Evolutionary conservation across 2,113 vertebrate species (phyloP), one percentile per base, ranked within the genome.

Genomic region (Elephas maximus): DNA sequence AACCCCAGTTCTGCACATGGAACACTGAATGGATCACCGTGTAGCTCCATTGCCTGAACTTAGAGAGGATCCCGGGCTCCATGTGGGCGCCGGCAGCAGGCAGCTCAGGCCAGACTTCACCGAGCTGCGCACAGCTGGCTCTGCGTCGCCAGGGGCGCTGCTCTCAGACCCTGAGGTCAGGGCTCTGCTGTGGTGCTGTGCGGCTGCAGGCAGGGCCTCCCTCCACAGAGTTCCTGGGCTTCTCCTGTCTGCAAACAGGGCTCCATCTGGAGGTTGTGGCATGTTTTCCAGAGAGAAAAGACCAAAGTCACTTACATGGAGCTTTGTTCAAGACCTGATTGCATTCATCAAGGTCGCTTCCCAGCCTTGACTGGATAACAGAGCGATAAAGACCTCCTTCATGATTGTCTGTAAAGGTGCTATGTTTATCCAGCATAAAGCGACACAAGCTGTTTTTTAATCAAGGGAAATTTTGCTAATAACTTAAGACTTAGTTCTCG

Each of bases 91-190:
- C 98, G 6, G 98, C 99, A 82, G 92, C 94, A 63, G 98, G 98
- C 91, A 97, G 98, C 97, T 99, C 99, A 96, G 99, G 99, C 98
- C 9, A 85, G 98, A 98, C 99, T 99, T 98, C 94, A 97, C 98
- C 86, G 98, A 99, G 86, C 99, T 81, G 99, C 99, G 94, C 99
- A 99, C 99, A 99, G 84, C 95, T 99, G 96, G 98, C 98, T 98
- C 99, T 99, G 98, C 99, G 98, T 98, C 99, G 99, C 99, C 99
- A 99, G 98, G 99, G 99, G 48, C 99, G 99, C 53, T 98, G 99
- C 7, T 10, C 97, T 98, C 99, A 98, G 99, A 99, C 97, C 99
- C 98, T 85, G 97, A 90, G 99, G 99, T 99, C 98, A 98, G 98
- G 90, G 97, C 96, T 15, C 69, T 30, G 37, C 1, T 8, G 23